A percentile compares a stretch with the other conserved stretches of the same genome.
phyloP scores from a whole-genome alignment of 2,113 vertebrate genomes.

The Lamprologus speciosus region DNA sequence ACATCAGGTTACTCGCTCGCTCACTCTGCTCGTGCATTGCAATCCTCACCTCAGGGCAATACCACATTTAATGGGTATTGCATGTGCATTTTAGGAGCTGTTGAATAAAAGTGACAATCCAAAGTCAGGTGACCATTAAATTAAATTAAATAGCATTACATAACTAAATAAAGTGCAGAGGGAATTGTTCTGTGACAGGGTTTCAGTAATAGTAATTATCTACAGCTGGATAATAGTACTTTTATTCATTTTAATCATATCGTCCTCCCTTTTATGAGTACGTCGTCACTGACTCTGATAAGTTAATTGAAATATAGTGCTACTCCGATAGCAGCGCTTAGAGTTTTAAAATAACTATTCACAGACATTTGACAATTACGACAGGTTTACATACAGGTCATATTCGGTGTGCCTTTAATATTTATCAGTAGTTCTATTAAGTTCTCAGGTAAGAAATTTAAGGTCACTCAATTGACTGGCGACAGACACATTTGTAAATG shows the following conservation, averaged over 20 bases:
- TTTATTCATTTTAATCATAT: slow-evolving; percentile 29
- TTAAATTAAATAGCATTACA: slow-evolving; percentile 1
- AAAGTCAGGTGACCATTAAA: not conserved
- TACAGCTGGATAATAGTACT: slow-evolving; percentile 10
- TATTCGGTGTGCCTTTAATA: not conserved
- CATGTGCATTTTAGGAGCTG: not conserved
- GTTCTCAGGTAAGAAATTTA: not conserved
- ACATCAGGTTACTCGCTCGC: not conserved
- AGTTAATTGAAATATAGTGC: slow-evolving; percentile 40
- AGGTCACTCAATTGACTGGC: not conserved
- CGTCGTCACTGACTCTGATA: slow-evolving; percentile 2
- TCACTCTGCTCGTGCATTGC: not conserved
- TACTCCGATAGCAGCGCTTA: not conserved
- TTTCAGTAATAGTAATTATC: slow-evolving; percentile 18
- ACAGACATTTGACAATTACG: not conserved
- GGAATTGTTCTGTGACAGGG: not conserved
- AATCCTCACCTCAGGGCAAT: not conserved
- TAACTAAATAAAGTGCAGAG: not conserved
- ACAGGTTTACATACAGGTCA: not conserved
- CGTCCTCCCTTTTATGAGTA: not conserved
- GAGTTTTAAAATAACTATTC: not conserved
- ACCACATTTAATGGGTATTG: not conserved
- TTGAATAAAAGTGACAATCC: not conserved
- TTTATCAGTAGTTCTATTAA: not conserved
- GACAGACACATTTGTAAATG: not conserved